Conservation (phyloP, 2,113 vertebrate species). For the Clupea harengus region DNA sequence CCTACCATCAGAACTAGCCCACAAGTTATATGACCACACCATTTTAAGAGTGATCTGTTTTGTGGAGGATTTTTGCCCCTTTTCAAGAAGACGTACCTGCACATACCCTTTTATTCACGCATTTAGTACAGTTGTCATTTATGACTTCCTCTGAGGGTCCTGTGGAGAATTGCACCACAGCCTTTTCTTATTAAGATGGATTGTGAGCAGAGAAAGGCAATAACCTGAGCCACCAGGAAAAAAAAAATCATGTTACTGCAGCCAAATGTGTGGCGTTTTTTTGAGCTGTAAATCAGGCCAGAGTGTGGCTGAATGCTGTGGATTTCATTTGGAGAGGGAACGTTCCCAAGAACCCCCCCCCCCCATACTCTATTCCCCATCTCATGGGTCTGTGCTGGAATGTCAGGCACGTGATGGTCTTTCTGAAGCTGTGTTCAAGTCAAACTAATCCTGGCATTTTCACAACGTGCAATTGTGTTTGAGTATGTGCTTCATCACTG, state of each 20-base stretch:
- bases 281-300: constrained; percentile 51
- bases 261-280: constrained; percentile 49
- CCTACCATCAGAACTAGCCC: not conserved
- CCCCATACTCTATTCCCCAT: not conserved
- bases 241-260: constrained; percentile 14
- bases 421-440: not conserved
- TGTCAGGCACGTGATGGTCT: not conserved
- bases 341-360: constrained; percentile 1
- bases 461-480: not conserved
- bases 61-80: not conserved
- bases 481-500: not conserved
- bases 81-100: not conserved
- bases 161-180: not conserved
- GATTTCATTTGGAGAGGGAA: constrained; percentile 57
- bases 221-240: constrained; percentile 34
- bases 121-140: not conserved
- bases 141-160: not conserved
- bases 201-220: constrained; percentile 41
- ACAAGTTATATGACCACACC: not conserved
- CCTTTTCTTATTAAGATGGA: constrained; percentile 32
- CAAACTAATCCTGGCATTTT: not conserved
- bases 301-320: constrained; percentile 37
- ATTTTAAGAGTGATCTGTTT: not conserved
- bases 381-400: not conserved
- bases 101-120: not conserved